phyloP scores from a whole-genome alignment of 2,888 invertebrate genomes.

The Tinea trinotella region DNA sequence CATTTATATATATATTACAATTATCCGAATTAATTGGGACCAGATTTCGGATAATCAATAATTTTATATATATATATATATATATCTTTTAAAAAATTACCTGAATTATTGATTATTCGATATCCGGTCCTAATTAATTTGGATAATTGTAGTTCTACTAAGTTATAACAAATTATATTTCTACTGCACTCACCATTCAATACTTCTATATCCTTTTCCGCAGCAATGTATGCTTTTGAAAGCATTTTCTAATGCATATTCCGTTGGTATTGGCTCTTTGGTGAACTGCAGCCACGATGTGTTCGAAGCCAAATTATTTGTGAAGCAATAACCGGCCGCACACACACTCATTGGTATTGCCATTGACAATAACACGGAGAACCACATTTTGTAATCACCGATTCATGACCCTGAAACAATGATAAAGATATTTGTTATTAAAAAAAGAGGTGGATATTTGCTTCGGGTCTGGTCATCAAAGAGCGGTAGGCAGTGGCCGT shows the following conservation, averaged over 20 bases:
- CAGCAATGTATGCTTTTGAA: conserved; percentile 86
- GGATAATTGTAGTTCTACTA: too few species aligned
- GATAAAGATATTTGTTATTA: too few species aligned
- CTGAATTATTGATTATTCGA: too few species aligned
- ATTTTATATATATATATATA: too few species aligned
- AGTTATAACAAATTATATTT: neutral
- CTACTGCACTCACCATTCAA: conserved; percentile 80
- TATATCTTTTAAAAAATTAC: too few species aligned
- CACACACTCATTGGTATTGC: conserved; percentile 27
- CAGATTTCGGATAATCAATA: too few species aligned
- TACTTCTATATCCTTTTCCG: conserved; percentile 82
- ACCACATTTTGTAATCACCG: conserved; percentile 25
- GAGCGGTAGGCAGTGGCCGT: too few species aligned
- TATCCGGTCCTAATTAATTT: too few species aligned
- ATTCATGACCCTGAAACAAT: conserved; percentile 15
- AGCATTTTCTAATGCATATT: conserved; percentile 78
- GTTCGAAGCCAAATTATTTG: conserved; percentile 70
- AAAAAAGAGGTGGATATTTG: too few species aligned
- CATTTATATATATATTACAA: too few species aligned
- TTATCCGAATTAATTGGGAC: too few species aligned
- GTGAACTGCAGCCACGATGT: conserved; percentile 80
- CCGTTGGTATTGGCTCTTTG: conserved; percentile 78
- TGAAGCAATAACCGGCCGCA: conserved; percentile 70
- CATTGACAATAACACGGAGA: conserved; percentile 31
- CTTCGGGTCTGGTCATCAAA: too few species aligned